phyloP scores from a whole-genome alignment of 2,797 vertebrate genomes.

The Leptodactylus fallax region DNA sequence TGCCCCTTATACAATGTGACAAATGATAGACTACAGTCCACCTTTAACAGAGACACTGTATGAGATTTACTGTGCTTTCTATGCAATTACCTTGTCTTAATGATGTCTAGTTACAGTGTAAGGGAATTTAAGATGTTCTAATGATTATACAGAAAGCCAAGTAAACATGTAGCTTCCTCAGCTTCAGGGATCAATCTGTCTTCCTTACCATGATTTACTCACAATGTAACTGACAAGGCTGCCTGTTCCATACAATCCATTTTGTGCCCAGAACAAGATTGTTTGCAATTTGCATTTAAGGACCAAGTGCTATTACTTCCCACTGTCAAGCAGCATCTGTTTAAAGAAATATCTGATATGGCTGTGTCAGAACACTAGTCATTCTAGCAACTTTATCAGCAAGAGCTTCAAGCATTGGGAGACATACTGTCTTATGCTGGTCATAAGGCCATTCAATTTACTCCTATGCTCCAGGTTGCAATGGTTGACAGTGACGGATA shows the following conservation, averaged over 20 bases:
- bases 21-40: constrained; percentile 29
- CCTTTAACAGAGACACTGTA: constrained; percentile 26
- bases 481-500: neutral
- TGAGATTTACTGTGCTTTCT: constrained; percentile 59
- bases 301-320: constrained; percentile 68
- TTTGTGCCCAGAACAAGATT: constrained; percentile 72
- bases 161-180: constrained; percentile 70
- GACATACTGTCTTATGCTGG: constrained; percentile 44
- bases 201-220: constrained; percentile 72
- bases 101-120: constrained; percentile 67
- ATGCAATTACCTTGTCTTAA: constrained; percentile 64
- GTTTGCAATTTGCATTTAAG: constrained; percentile 74
- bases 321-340: constrained; percentile 72
- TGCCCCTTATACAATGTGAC: constrained; percentile 42
- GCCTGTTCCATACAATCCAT: constrained; percentile 68
- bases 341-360: constrained; percentile 62
- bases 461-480: neutral
- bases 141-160: constrained; percentile 65
- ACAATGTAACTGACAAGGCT: constrained; percentile 70
- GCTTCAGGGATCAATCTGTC: constrained; percentile 71
- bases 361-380: constrained; percentile 58
- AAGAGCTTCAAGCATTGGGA: constrained; percentile 50
- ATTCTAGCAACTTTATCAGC: constrained; percentile 47
- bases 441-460: constrained; percentile 45
- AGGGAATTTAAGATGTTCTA: constrained; percentile 64